Percentiles rank a stretch among this genome's conserved stretches.
Conservation (phyloP, 2,797 vertebrate genomes). For the Carduelis carduelis region DNA sequence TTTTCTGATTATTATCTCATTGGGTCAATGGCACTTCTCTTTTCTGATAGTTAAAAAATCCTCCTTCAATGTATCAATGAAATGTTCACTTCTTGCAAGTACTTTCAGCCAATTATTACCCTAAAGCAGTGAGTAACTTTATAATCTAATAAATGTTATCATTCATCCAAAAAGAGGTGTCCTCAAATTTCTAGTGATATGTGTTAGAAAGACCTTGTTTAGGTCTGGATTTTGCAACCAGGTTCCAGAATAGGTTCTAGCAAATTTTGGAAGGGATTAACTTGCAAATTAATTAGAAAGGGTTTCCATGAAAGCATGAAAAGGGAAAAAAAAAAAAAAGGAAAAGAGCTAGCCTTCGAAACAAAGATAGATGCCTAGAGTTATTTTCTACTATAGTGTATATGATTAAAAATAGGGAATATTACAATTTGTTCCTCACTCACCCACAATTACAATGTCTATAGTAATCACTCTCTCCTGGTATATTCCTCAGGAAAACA, state of each 20-base stretch:
- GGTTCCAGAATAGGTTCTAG: background rate
- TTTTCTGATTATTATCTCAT: background rate
- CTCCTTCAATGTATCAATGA: background rate
- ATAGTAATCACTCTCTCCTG: background rate
- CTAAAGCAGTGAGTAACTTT: background rate
- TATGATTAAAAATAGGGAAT: background rate
- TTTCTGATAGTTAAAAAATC: background rate
- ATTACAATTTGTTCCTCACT: background rate
- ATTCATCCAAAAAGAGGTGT: background rate
- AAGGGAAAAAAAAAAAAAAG: accelerated
- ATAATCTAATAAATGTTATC: background rate
- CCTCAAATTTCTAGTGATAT: background rate
- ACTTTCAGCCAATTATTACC: background rate
- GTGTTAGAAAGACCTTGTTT: background rate
- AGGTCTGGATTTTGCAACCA: background rate
- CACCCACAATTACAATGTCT: background rate
- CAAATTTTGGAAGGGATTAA: background rate
- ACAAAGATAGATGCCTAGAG: background rate
- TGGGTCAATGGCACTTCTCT: background rate
- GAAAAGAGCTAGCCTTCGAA: background rate
- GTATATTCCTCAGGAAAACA: background rate
- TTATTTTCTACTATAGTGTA: background rate
- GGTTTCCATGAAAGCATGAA: background rate
- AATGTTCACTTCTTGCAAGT: background rate
- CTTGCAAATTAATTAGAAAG: background rate